Evolutionary conservation across 2,113 vertebrate species (phyloP), one percentile per base, ranked within the genome.

Genomic region (Micronisus gabar): DNA sequence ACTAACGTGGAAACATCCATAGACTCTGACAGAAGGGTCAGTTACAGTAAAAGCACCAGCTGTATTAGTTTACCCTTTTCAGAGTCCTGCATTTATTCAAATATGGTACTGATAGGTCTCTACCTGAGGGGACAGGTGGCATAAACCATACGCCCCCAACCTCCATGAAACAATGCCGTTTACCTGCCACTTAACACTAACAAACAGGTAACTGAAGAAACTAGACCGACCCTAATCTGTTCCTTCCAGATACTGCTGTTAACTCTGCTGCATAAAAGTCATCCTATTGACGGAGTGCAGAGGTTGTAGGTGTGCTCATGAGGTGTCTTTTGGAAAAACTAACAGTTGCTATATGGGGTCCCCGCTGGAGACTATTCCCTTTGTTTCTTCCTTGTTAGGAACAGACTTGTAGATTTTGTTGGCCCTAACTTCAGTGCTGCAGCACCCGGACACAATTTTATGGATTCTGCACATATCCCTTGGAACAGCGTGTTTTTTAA

Each of bases 351-450:
- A 38, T 19, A 72, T 6, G 19, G 0, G 0, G 11, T 61, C 14
- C 9, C 18, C 30, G 79, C 23, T 88, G 71, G 62, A 88, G 27
- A n/a, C 20, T 71, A 20, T 36, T 82, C 15, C 13, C 29, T 93
- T 86, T 88, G 7, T 87, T 84, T 92, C 43, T 65, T 75, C 29
- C 32, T 26, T 87, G 87, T 71, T 79, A 78, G 29, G 61, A 90
- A 59, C 30, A 81, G 65, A 58, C 61, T 67, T 79, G 52, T 63
- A 56, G 34, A 32, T 90, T 71, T 92, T 82, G 22, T 72, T 81
- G 45, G n/a, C 53, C 40, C 11, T 80, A 61, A 73, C 27, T 80
- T 67, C 63, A 79, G 22, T 25, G 27, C 27, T 80, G 48, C 15
- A 81, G 17, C 38, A 72, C 15, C 22, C 2, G 0, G 56, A 45